Conservation (phyloP, 2,113 vertebrate species). For the Grallaria varia region DNA sequence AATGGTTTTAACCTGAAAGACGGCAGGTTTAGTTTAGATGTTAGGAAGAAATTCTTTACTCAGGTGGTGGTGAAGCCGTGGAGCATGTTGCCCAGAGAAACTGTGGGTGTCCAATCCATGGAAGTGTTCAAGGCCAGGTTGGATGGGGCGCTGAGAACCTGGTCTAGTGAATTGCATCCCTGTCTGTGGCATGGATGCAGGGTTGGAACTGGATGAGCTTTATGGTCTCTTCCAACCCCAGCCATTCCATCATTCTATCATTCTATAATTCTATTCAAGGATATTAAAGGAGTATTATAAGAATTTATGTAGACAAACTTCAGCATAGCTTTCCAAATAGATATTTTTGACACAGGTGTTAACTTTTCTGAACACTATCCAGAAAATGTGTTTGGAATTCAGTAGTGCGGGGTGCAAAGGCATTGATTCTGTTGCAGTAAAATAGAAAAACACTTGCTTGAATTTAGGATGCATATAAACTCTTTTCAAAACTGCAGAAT, state of each 20-base stretch:
- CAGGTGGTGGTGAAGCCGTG: background rate
- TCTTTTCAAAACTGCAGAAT: background rate
- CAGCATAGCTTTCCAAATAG: background rate
- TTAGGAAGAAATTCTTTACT: background rate
- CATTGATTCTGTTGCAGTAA: background rate
- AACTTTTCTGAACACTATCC: background rate
- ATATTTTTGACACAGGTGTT: background rate
- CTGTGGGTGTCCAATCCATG: background rate
- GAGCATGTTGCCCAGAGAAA: background rate
- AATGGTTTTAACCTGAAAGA: background rate
- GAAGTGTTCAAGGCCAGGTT: background rate
- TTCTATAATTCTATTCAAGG: background rate
- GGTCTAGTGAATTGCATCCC: background rate
- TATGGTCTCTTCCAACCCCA: background rate
- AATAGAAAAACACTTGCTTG: background rate
- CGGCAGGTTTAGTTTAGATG: background rate
- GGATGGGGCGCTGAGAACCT: background rate
- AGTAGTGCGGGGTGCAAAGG: background rate
- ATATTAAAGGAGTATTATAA: background rate
- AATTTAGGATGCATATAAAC: background rate
- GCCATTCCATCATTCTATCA: background rate
- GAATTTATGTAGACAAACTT: background rate
- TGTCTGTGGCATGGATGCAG: too few relatives aligned
- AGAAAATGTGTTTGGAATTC: background rate
- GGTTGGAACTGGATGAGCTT: background rate